Conservation (phyloP, 2,888 invertebrate genomes). For the Heliconius erato region DNA sequence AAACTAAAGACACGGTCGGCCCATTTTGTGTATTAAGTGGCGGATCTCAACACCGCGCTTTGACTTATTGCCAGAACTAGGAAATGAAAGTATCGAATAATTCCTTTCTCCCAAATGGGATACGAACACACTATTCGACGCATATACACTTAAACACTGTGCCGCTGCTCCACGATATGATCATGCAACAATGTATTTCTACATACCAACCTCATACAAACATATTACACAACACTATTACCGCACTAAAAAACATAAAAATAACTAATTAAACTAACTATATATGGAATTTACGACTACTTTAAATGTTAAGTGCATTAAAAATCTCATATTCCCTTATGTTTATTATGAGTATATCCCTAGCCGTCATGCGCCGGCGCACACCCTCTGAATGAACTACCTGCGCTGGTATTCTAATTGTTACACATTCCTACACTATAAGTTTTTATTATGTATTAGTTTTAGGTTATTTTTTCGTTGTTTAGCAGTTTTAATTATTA, state of each 20-base stretch:
- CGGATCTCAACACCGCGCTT: too few species aligned
- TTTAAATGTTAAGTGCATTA: constrained; percentile 22
- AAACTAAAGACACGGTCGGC: too few species aligned
- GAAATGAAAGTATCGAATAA: too few species aligned
- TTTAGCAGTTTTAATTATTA: not conserved
- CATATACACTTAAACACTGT: not conserved
- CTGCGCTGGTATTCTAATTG: constrained; percentile 25
- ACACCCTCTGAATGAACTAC: constrained; percentile 54
- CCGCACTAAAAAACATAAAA: constrained; percentile 12
- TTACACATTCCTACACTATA: constrained; percentile 10
- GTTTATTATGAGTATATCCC: constrained; percentile 19
- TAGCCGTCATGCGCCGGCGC: constrained; percentile 61
- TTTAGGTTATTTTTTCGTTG: not conserved
- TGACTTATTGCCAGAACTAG: too few species aligned
- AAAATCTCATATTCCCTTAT: constrained; percentile 28
- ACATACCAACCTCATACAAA: not conserved
- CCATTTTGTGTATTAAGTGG: too few species aligned
- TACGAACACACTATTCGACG: not conserved
- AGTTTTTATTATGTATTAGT: not conserved
- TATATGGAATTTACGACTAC: constrained; percentile 19
- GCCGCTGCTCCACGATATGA: too few species aligned
- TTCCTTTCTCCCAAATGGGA: too few species aligned
- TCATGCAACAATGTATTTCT: not conserved
- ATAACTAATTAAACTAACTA: constrained; percentile 23
- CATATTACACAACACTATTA: constrained; percentile 3